Percentiles rank a stretch among this genome's conserved stretches.
Evolutionary conservation across 2,113 vertebrate genomes (phyloP).

Genomic region (Gavia stellata): DNA sequence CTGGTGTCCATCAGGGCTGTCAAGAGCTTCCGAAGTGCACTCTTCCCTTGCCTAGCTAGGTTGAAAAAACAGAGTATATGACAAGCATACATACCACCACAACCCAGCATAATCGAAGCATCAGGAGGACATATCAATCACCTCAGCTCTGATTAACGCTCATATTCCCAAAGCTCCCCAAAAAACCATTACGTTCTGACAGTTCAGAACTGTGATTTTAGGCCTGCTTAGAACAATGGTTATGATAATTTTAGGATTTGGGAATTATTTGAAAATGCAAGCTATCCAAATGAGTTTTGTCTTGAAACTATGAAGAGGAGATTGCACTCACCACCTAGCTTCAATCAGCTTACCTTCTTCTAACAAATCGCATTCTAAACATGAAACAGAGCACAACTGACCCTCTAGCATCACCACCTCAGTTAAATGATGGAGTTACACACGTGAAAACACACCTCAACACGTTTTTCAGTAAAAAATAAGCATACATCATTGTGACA

Average conservation of each 20-base stretch:
- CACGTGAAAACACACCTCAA: background rate
- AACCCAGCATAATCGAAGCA: background rate
- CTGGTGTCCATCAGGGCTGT: background rate
- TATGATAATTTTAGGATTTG: background rate
- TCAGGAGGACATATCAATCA: background rate
- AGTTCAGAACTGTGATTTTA: background rate
- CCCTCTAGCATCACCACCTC: background rate
- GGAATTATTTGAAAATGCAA: background rate
- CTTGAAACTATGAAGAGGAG: background rate
- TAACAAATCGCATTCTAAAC: background rate
- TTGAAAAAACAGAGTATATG: rapidly evolving
- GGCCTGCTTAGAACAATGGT: background rate
- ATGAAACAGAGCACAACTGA: background rate
- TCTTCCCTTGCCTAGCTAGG: background rate
- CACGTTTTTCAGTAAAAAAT: background rate
- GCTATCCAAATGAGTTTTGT: background rate
- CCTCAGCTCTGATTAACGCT: background rate
- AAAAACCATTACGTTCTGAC: background rate
- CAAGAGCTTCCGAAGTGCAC: background rate
- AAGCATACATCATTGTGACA: background rate
- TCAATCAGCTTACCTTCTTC: background rate
- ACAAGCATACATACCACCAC: background rate
- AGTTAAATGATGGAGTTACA: background rate
- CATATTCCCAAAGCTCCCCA: background rate
- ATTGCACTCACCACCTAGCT: background rate